Conservation (phyloP, 2,888 invertebrate species). For the Spodoptera littoralis region DNA sequence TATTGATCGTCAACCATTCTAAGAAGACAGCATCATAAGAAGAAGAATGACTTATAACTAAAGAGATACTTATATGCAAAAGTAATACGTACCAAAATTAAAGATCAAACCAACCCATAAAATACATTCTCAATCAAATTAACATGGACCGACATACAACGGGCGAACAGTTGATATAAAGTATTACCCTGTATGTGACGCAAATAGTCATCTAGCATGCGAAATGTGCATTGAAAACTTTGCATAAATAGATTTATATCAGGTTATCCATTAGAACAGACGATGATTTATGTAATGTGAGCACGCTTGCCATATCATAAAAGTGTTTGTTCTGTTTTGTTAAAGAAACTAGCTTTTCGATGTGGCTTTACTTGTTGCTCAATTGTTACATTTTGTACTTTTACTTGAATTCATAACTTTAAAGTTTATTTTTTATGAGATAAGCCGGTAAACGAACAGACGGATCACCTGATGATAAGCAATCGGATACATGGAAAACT, state of each 20-base stretch:
- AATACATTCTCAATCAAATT: slow-evolving; percentile 50
- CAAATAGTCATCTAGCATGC: slow-evolving; percentile 78
- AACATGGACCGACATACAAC: slow-evolving; percentile 33
- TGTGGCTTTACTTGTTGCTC: slow-evolving; percentile 45
- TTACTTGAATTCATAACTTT: background rate
- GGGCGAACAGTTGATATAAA: slow-evolving; percentile 41
- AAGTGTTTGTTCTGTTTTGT: slow-evolving; percentile 53
- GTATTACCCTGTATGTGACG: slow-evolving; percentile 59
- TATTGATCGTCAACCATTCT: too few relatives aligned
- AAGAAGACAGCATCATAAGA: too few relatives aligned
- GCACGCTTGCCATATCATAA: slow-evolving; percentile 72
- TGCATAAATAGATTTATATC: slow-evolving; percentile 86
- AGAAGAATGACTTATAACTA: too few relatives aligned
- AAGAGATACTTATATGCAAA: too few relatives aligned
- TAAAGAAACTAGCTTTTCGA: slow-evolving; percentile 28
- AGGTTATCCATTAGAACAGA: slow-evolving; percentile 77
- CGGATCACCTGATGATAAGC: too few relatives aligned
- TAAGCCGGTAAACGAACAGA: too few relatives aligned
- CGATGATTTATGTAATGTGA: slow-evolving; percentile 76
- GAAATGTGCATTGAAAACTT: slow-evolving; percentile 85
- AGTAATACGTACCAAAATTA: too few relatives aligned
- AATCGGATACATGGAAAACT: too few relatives aligned
- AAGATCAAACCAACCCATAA: slow-evolving; percentile 1
- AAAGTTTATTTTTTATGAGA: background rate
- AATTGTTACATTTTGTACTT: background rate